A percentile compares a stretch with the other conserved stretches of the same genome.
Evolutionary conservation across 2,888 invertebrate species (phyloP).

Genomic region (Gerris lacustris): DNA sequence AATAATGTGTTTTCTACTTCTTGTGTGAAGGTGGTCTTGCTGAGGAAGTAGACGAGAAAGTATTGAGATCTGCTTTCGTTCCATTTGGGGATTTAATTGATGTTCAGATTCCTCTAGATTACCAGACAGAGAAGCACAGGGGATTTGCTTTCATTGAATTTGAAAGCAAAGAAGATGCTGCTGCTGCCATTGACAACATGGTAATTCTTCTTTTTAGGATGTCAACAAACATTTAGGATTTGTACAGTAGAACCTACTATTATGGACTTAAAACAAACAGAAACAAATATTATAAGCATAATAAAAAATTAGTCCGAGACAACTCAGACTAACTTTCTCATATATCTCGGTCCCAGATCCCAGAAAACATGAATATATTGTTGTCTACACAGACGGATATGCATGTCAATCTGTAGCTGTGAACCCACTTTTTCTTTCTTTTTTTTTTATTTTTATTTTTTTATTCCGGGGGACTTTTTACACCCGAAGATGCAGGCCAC

Average conservation of each 20-base stretch:
- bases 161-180: slow-evolving; percentile 94
- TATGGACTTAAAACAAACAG: not conserved
- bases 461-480: too few relatives aligned
- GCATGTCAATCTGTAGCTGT: too few relatives aligned
- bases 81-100: slow-evolving; percentile 98
- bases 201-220: slow-evolving; percentile 40
- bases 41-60: slow-evolving; percentile 93
- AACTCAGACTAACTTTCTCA: too few relatives aligned
- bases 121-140: slow-evolving; percentile 90
- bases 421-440: too few relatives aligned
- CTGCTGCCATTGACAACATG: slow-evolving; percentile 98
- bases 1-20: too few relatives aligned
- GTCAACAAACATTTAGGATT: not conserved
- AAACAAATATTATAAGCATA: slow-evolving; percentile 13
- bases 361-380: too few relatives aligned
- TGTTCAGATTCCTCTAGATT: slow-evolving; percentile 94
- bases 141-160: slow-evolving; percentile 99
- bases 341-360: too few relatives aligned
- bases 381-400: too few relatives aligned
- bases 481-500: too few relatives aligned
- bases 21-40: slow-evolving; percentile 54
- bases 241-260: too few relatives aligned
- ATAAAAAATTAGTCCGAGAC: too few relatives aligned
- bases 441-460: too few relatives aligned
- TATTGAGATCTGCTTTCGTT: slow-evolving; percentile 90